Percentiles rank a stretch among this genome's conserved stretches.
phyloP scores from a whole-genome alignment of 1,140 invertebrate genomes.

The Thaumatotibia leucotreta region DNA sequence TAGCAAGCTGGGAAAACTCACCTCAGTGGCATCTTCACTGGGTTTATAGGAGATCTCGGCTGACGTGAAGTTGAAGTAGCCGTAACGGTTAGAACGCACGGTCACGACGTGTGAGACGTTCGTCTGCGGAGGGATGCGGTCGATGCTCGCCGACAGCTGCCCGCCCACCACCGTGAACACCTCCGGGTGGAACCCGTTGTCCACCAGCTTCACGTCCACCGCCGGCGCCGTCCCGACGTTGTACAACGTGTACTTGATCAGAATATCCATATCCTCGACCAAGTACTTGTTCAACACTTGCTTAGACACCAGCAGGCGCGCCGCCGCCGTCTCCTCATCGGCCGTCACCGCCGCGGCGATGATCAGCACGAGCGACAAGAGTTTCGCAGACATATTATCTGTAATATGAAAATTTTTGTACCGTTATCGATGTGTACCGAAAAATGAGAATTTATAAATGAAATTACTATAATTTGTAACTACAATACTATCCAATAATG shows the following conservation, averaged over 20 bases:
- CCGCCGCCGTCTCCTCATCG: conserved; percentile 82
- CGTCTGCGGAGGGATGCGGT: conserved; percentile 92
- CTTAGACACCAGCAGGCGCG: conserved; percentile 88
- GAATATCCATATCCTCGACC: conserved; percentile 98
- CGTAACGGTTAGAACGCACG: conserved; percentile 91
- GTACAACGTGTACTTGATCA: conserved; percentile 93
- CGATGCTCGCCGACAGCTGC: conserved; percentile 88
- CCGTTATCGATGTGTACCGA: conserved; percentile 15
- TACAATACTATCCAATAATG: neutral
- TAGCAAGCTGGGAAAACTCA: conserved; percentile 38
- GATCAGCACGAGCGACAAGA: conserved; percentile 56
- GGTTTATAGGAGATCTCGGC: conserved; percentile 94
- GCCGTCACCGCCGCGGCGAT: conserved; percentile 64
- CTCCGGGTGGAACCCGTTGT: conserved; percentile 92
- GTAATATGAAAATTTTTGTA: conserved; percentile 37
- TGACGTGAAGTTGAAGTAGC: conserved; percentile 98
- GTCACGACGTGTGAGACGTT: conserved; percentile 97
- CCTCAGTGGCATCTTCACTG: conserved; percentile 85
- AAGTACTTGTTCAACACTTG: conserved; percentile 98
- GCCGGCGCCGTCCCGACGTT: conserved; percentile 93
- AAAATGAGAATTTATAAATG: conserved; percentile 13
- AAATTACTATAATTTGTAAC: neutral
- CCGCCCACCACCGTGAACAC: conserved; percentile 93
- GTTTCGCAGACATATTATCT: conserved; percentile 65
- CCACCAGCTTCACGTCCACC: conserved; percentile 90